Conservation (phyloP, 2,888 invertebrate genomes). For the Sphaeridia pumilis region DNA sequence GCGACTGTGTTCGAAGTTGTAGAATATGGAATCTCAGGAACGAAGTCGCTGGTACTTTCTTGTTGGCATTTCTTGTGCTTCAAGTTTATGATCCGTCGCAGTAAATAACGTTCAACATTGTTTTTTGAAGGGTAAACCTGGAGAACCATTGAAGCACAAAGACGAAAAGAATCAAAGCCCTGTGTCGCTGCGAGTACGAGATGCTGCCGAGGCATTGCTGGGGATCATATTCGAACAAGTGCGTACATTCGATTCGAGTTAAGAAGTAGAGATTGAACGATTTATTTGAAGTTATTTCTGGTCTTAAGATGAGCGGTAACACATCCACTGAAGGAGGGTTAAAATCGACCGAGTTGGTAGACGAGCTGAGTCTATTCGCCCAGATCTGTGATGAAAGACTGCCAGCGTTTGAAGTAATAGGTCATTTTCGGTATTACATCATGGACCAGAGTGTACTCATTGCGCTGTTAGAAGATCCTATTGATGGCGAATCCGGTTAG, state of each 20-base stretch:
- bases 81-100: neutral
- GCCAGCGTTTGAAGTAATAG: slow-evolving; percentile 49
- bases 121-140: slow-evolving; percentile 54
- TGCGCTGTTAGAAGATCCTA: slow-evolving; percentile 78
- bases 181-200: slow-evolving; percentile 91
- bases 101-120: neutral
- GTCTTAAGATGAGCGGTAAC: slow-evolving; percentile 28
- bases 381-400: slow-evolving; percentile 16
- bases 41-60: slow-evolving; percentile 53
- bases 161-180: slow-evolving; percentile 93
- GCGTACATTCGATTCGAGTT: slow-evolving; percentile 9
- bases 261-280: neutral
- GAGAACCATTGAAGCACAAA: slow-evolving; percentile 81
- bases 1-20: slow-evolving; percentile 91
- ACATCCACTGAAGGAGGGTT: slow-evolving; percentile 20
- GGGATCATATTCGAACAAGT: slow-evolving; percentile 84
- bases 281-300: neutral
- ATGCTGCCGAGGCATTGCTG: slow-evolving; percentile 89
- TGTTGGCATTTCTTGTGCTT: neutral
- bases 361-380: slow-evolving; percentile 28
- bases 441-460: slow-evolving; percentile 80
- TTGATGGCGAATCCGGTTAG: slow-evolving; percentile 64
- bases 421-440: slow-evolving; percentile 74
- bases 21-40: slow-evolving; percentile 92
- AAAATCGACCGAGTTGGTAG: slow-evolving; percentile 23